Percentiles rank a stretch among this genome's conserved stretches.
phyloP scores from a whole-genome alignment of 2,888 invertebrate genomes.

The Camponotus fellah region DNA sequence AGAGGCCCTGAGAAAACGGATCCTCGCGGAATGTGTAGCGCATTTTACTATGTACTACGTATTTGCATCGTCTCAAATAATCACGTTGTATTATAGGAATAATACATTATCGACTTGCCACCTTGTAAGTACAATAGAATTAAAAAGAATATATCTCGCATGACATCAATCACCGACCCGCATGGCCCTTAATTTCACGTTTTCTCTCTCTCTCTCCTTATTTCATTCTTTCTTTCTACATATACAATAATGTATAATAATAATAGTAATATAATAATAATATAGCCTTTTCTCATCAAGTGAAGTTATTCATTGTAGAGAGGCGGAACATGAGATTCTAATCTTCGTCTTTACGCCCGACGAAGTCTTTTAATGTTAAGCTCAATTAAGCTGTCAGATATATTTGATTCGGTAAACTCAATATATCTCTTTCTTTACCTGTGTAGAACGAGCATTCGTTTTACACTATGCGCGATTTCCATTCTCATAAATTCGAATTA shows the following conservation, averaged over 20 bases:
- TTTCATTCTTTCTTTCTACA: constrained; percentile 17
- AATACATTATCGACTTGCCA: constrained; percentile 29
- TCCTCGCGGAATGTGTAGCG: constrained; percentile 73
- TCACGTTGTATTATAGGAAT: constrained; percentile 44
- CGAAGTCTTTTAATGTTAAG: constrained; percentile 68
- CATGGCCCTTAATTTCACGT: constrained; percentile 73
- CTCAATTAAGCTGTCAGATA: constrained; percentile 66
- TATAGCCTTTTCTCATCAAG: constrained; percentile 56
- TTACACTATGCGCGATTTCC: constrained; percentile 59
- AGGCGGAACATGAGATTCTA: constrained; percentile 64
- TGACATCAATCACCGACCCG: constrained; percentile 79
- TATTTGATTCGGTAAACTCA: constrained; percentile 54
- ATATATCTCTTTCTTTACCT: constrained; percentile 46
- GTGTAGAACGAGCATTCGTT: constrained; percentile 52
- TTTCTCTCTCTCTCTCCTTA: not conserved
- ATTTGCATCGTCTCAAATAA: constrained; percentile 42
- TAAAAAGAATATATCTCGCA: constrained; percentile 70
- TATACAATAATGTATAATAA: constrained; percentile 55
- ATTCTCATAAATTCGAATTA: constrained; percentile 57
- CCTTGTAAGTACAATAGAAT: constrained; percentile 65
- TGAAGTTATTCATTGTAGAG: constrained; percentile 63
- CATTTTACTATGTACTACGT: constrained; percentile 52
- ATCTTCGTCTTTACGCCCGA: constrained; percentile 60
- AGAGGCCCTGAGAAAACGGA: constrained; percentile 56
- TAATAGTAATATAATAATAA: constrained; percentile 49